These are phyloP conservation scores for Callaeas wilsoni DNA, from an alignment of 2,113 vertebrate genomes.

Conservation along the genomic window DNA sequence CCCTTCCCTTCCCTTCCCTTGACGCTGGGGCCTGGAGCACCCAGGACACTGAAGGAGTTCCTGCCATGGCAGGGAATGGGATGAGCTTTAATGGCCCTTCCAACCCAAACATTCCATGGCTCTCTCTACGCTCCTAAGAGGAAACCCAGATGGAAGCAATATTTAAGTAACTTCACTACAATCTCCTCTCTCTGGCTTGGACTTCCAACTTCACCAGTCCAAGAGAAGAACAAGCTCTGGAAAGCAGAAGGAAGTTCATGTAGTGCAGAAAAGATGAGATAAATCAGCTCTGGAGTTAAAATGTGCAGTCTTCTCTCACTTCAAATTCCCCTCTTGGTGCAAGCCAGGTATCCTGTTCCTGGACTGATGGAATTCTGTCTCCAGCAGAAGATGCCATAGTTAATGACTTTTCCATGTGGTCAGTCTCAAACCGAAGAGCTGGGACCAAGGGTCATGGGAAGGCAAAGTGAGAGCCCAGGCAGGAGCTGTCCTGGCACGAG, in stretches of 20 bases:
- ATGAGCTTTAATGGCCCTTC: neutral
- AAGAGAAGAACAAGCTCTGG: neutral
- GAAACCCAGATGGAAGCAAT: neutral
- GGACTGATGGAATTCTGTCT: neutral
- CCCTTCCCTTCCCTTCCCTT: too few relatives aligned
- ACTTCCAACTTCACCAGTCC: neutral
- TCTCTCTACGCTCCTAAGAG: neutral
- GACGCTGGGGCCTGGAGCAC: neutral
- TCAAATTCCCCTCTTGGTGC: neutral
- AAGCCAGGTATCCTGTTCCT: neutral
- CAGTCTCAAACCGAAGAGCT: neutral
- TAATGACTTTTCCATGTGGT: neutral
- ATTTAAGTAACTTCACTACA: rapidly evolving
- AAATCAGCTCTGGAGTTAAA: neutral
- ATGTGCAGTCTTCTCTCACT: neutral
- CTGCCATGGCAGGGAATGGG: neutral
- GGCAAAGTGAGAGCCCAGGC: neutral
- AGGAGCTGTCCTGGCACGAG: neutral
- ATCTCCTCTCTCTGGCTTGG: neutral
- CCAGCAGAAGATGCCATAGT: neutral
- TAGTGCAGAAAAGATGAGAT: neutral
- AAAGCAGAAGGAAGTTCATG: neutral
- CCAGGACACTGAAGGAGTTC: neutral
- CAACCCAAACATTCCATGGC: neutral
- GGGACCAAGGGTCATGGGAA: neutral